Evolutionary conservation across 2,888 invertebrate species (phyloP).

Genomic region (Aplocera efformata): DNA sequence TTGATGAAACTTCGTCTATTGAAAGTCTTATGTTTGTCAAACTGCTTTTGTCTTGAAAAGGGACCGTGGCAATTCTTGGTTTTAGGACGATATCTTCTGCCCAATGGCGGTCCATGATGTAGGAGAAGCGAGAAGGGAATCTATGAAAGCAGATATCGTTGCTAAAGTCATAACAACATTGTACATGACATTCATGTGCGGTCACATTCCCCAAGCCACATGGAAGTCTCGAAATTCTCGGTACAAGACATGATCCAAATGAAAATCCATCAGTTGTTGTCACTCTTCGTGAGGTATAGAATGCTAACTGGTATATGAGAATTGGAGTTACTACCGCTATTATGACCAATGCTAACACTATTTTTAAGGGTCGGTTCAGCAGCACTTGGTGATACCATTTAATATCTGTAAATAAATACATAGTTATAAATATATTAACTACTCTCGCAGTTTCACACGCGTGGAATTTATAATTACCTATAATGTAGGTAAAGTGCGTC

Average conservation of each 20-base stretch:
- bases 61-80: constrained; percentile 54
- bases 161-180: constrained; percentile 75
- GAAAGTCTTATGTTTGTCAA: constrained; percentile 47
- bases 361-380: constrained; percentile 57
- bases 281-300: constrained; percentile 41
- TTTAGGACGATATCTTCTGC: constrained; percentile 47
- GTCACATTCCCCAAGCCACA: constrained; percentile 57
- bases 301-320: constrained; percentile 55
- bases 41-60: constrained; percentile 49
- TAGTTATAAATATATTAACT: too few relatives aligned
- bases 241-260: constrained; percentile 59
- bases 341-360: constrained; percentile 41
- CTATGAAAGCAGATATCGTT: constrained; percentile 73
- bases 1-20: constrained; percentile 55
- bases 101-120: constrained; percentile 56
- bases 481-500: too few relatives aligned
- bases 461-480: too few relatives aligned
- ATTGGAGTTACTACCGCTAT: constrained; percentile 48
- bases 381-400: constrained; percentile 64
- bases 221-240: constrained; percentile 47
- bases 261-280: constrained; percentile 62
- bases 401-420: constrained; percentile 52
- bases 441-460: too few relatives aligned
- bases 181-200: constrained; percentile 54
- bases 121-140: constrained; percentile 75